Base-by-base conservation (phyloP, 1,140 invertebrate species). In the Holcopasites calliopsidis region DNA sequence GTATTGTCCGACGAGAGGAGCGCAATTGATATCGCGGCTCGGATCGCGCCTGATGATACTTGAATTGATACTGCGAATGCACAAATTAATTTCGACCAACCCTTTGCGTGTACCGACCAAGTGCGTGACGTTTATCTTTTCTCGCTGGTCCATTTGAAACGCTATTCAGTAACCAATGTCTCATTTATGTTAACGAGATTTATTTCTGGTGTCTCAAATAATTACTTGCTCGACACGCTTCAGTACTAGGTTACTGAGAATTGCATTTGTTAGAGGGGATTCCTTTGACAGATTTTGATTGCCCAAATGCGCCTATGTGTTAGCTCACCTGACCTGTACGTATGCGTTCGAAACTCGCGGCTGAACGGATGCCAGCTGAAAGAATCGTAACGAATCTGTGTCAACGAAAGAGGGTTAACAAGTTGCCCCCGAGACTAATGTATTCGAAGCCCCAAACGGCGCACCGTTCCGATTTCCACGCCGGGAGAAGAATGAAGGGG, bases 401-500 rank as follows among this genome's bases (percentile, higher is more conserved):
- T 18, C 33, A 33, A 13, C 2, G 38, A 26, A 65, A 73, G 42
- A 55, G 50, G 61, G 50, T 73, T 66, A 55, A 73, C 61, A 40
- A 73, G 50, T 73, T 35, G 58, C 10, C 28, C 35, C 16, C 18
- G 62, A 65, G 62, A 65, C 71, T 54, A 73, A 73, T 44, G 71
- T 44, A 73, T 66, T 66, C 71, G 61, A 66, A 44, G 50, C 47
- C 6, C 40, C 60, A 26, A 73, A 73, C 50, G 38, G n/a, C n/a
- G n/a, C n/a, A n/a, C n/a, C 38, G 71, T 65, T 55, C 71, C 16
- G 60, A 73, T 73, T 73, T 66, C 71, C 71, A 73, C 50, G 60
- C 28, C 21, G 49, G 21, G 4, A 33, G 28, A 73, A 73, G 61
- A 73, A 55, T 55, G 61, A 21, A 21, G 16, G 60, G 26, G 10